Conservation (phyloP, 2,888 invertebrate genomes). For the Oscheius sp. region DNA sequence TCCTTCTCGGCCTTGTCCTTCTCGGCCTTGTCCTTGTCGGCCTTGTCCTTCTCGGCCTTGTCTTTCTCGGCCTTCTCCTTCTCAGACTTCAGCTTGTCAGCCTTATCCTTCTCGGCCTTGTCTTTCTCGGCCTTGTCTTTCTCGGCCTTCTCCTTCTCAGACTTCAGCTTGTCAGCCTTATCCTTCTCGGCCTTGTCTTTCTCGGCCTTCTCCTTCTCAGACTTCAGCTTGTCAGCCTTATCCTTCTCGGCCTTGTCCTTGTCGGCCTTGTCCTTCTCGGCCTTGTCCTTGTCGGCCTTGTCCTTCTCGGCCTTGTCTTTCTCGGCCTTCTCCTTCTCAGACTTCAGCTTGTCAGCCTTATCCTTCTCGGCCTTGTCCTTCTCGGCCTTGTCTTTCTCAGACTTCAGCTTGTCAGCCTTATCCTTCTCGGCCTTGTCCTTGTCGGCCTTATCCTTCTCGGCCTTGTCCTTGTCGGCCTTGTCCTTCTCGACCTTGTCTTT, state of each 20-base stretch:
- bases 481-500: conserved; percentile 7
- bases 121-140: conserved; percentile 1
- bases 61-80: conserved; percentile 2
- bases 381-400: conserved; percentile 10
- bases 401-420: conserved; percentile 13
- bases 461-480: conserved; percentile 9
- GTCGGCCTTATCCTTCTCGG: conserved; percentile 7
- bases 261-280: conserved; percentile 1
- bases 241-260: conserved; percentile 12
- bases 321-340: conserved; percentile 8
- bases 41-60: conserved; percentile 18
- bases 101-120: conserved; percentile 18
- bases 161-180: conserved; percentile 12
- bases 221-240: neutral
- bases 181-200: conserved; percentile 7
- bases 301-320: conserved; percentile 16
- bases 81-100: neutral
- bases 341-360: conserved; percentile 12
- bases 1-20: conserved; percentile 8
- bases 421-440: conserved; percentile 19
- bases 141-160: conserved; percentile 18
- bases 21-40: conserved; percentile 20
- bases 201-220: neutral
- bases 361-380: conserved; percentile 10
- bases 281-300: conserved; percentile 11